Percentiles rank a stretch among this genome's conserved stretches.
Conservation (phyloP, 2,113 vertebrate species). For the Haemorhous mexicanus region DNA sequence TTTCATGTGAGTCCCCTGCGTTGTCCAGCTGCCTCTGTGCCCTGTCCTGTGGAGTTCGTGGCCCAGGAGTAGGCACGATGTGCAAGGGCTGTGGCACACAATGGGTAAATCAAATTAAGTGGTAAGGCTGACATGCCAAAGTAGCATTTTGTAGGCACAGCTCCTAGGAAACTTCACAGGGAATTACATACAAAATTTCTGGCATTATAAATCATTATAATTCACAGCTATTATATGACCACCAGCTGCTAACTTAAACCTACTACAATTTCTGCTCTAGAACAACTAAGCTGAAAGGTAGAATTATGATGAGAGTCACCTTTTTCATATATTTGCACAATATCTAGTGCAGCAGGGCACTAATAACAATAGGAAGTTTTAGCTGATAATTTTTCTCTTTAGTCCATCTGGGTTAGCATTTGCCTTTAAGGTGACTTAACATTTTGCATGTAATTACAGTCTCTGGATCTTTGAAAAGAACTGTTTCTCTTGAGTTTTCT, state of each 20-base stretch:
- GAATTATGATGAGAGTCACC: background rate
- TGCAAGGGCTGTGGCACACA: background rate
- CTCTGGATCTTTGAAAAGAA: background rate
- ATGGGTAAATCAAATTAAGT: background rate
- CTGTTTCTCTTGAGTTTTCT: conserved; percentile 12
- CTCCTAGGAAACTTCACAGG: background rate
- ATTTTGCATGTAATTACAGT: conserved; percentile 2
- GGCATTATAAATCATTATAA: background rate
- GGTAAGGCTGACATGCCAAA: background rate
- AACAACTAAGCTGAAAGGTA: conserved; percentile 5
- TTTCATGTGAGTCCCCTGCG: background rate
- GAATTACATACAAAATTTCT: background rate
- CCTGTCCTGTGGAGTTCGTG: fast-evolving
- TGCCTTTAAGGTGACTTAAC: conserved; percentile 27
- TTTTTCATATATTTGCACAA: conserved; percentile 25
- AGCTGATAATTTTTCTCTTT: conserved; percentile 5
- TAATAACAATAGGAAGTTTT: background rate
- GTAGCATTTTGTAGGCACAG: background rate
- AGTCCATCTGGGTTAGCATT: background rate
- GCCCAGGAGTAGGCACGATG: background rate
- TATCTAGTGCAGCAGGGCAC: background rate
- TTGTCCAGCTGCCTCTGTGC: background rate
- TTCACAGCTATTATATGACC: background rate
- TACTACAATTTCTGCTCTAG: background rate
- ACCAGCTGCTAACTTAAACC: conserved; percentile 1